Percentiles rank a stretch among this genome's conserved stretches.
These are phyloP conservation scores for Spisula subtruncata DNA, from an alignment of 2,888 invertebrate genomes.

Conservation along the genomic window DNA sequence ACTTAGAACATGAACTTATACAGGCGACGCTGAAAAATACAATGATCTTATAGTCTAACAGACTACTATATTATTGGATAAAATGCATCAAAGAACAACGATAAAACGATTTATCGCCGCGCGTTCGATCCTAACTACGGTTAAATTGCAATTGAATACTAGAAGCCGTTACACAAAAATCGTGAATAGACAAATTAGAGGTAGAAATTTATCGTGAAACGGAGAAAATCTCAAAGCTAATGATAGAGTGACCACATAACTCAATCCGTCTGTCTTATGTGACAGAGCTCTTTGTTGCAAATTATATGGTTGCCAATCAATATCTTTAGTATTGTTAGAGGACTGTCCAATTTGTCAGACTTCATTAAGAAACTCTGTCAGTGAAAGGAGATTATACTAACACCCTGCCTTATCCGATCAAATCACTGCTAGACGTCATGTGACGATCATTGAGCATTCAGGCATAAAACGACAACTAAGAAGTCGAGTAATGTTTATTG, in stretches of 20 bases:
- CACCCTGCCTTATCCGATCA: slow-evolving; percentile 16
- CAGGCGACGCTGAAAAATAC: no score
- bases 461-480: background rate
- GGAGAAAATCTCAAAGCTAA: background rate
- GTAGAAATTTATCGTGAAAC: background rate
- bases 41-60: no score
- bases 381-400: background rate
- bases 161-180: no score
- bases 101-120: no score
- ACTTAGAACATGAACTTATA: no score
- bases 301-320: slow-evolving; percentile 33
- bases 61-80: no score
- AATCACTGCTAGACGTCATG: background rate
- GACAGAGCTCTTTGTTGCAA: background rate
- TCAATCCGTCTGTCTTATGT: background rate
- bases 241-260: background rate
- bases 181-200: background rate
- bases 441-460: background rate
- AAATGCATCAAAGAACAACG: no score
- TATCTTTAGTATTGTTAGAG: slow-evolving; percentile 3
- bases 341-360: slow-evolving; percentile 20
- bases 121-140: no score
- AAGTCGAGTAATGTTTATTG: background rate
- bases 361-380: background rate
- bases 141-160: no score